Base-by-base conservation (phyloP, 2,797 vertebrate genomes). In the Chaetodon trifasciatus region DNA sequence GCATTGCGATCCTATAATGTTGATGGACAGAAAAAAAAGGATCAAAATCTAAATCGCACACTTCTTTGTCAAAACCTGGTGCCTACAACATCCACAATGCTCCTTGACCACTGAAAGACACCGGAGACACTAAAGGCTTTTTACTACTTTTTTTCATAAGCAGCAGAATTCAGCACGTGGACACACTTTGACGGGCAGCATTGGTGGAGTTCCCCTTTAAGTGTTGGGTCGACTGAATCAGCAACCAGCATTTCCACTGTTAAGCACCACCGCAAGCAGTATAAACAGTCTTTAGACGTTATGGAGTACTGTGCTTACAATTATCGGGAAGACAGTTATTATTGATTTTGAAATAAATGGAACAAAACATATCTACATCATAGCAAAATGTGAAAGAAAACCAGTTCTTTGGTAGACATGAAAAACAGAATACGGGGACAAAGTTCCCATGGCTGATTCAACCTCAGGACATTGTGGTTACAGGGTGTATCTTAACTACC, bases 311-410 rank as follows among this genome's bases (percentile, higher is more conserved):
- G 3, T 28, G 8, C 62, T 13, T n/a, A 17, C 65, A 44, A 6
- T 35, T n/a, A 39, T 28, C 11, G 4, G 1, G 49, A 52, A 21
- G 13, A 70, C 24, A 17, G 23, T 56, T 47, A 37, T 61, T 61
- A 42, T 35, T 57, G n/a, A 65, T 32, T 73, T 79, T 53, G 13
- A 21, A 23, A 60, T 40, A 23, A 58, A 72, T 39, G 17, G 10
- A 47, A 58, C 12, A 24, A 19, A 23, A 47, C 8, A 60, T 37
- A 0, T 70, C 28, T 40, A 16, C 53, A 70, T 23, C 6, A 46
- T 24, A 28, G 40, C 21, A 62, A 50, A 52, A 57, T 28, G 5
- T 64, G 3, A 47, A 35, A 42, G 23, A 32, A 53, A 50, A 32
- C 17, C 9, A 12, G 69, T 10, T 58, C 32, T 44, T 28, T 37